These are phyloP conservation scores for Callyntrura sp. DNA, from an alignment of 2,888 invertebrate genomes.

Conservation along the genomic window DNA sequence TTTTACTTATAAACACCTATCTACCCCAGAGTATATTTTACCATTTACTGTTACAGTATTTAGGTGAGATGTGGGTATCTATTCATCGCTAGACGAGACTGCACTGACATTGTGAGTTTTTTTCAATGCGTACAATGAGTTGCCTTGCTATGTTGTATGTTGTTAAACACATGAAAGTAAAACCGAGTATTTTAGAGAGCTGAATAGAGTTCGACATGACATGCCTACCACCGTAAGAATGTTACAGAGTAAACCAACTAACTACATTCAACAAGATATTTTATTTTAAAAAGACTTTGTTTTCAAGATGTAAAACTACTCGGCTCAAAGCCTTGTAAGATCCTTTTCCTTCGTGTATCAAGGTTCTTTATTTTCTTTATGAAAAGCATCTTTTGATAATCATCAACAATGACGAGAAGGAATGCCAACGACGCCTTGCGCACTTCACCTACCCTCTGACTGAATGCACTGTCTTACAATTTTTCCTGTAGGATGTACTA, in stretches of 20 bases:
- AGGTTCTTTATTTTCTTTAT: not conserved
- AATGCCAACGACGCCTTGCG: constrained; percentile 57
- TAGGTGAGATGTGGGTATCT: not conserved
- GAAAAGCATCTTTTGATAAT: constrained; percentile 49
- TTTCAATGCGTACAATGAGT: too few relatives aligned
- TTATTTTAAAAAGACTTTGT: constrained; percentile 41
- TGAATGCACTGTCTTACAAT: not conserved
- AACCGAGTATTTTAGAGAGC: not conserved
- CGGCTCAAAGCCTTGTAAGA: constrained; percentile 12
- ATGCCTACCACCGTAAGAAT: too few relatives aligned
- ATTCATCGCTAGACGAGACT: too few relatives aligned
- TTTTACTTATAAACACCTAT: too few relatives aligned
- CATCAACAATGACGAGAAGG: constrained; percentile 28
- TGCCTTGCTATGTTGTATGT: not conserved
- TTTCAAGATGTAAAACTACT: constrained; percentile 56
- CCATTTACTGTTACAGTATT: not conserved
- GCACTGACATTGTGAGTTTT: too few relatives aligned
- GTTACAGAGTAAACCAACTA: not conserved
- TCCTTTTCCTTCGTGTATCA: constrained; percentile 15
- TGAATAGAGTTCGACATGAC: too few relatives aligned
- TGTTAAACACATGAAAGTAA: not conserved
- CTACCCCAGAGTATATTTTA: too few relatives aligned
- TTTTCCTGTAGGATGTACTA: not conserved
- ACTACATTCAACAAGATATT: not conserved
- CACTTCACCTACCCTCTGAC: not conserved